These are phyloP conservation scores for Otolemur garnettii DNA, from an alignment of 2,113 vertebrate genomes.

Conservation along the genomic window DNA sequence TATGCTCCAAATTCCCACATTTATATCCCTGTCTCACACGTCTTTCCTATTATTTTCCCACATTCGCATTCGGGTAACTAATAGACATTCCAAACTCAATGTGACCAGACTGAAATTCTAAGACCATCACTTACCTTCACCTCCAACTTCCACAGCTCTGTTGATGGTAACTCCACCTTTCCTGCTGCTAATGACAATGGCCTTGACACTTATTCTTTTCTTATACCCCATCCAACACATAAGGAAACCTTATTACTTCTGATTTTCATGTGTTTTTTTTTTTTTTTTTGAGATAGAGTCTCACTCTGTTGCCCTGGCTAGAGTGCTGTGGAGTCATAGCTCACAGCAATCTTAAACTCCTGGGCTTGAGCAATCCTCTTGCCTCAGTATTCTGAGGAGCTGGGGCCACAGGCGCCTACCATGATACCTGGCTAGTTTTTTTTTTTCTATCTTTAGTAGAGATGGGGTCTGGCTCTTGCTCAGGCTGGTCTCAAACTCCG, in stretches of 20 bases:
- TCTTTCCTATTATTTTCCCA: background rate
- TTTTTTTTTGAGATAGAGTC: too few relatives aligned
- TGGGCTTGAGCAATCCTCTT: too few relatives aligned
- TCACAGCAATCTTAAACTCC: too few relatives aligned
- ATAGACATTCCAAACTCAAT: background rate
- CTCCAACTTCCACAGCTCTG: background rate
- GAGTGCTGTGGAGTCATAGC: too few relatives aligned
- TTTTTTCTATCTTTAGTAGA: too few relatives aligned
- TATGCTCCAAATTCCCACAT: background rate
- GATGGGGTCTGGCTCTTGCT: too few relatives aligned
- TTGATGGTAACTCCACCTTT: background rate
- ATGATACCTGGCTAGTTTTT: too few relatives aligned
- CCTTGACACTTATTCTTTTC: background rate
- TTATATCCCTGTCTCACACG: background rate
- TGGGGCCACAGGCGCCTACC: too few relatives aligned
- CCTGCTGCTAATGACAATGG: background rate
- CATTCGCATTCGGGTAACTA: background rate
- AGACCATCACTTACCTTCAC: background rate
- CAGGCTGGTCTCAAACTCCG: too few relatives aligned
- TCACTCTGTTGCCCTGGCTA: too few relatives aligned
- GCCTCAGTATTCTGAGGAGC: too few relatives aligned
- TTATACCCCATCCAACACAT: background rate
- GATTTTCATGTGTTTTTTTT: too few relatives aligned
- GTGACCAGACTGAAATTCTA: background rate
- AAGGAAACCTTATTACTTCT: background rate